A percentile compares a stretch with the other conserved stretches of the same genome.
These are phyloP conservation scores for Zosterops borbonicus DNA, from an alignment of 2,113 vertebrate species.

Conservation along the genomic window DNA sequence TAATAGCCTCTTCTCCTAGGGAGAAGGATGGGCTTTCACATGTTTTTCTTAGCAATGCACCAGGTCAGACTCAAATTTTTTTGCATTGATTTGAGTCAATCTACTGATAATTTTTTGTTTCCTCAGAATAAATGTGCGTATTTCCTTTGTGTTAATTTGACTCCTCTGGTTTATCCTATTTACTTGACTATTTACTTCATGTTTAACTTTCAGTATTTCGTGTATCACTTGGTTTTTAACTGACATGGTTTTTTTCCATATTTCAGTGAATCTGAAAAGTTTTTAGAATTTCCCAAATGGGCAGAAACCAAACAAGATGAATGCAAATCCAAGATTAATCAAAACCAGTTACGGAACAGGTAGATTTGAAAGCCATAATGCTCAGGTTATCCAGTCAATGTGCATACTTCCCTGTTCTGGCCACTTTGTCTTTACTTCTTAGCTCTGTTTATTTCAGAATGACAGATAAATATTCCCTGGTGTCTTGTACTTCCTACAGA, in stretches of 20 bases:
- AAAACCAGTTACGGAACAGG: not conserved
- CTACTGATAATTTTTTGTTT: not conserved
- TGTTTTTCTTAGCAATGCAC: not conserved
- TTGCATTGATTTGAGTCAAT: not conserved
- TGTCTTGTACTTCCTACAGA: not conserved
- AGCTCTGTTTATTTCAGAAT: not conserved
- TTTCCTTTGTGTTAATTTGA: not conserved
- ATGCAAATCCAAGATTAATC: not conserved
- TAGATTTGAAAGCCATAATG: not conserved
- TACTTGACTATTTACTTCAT: not conserved
- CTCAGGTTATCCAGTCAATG: not conserved
- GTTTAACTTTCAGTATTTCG: not conserved
- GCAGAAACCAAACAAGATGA: not conserved
- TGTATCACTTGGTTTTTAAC: not conserved
- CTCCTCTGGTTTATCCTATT: not conserved
- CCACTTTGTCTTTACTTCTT: not conserved
- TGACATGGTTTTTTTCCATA: rapidly evolving
- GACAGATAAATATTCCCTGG: not conserved
- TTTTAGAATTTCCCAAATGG: not conserved
- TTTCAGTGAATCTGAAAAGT: not conserved
- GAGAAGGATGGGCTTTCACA: not conserved
- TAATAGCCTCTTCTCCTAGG: not conserved
- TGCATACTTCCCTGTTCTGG: not conserved
- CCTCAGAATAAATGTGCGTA: not conserved
- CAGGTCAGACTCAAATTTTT: not conserved